Conservation (phyloP, 2,797 vertebrate species). For the Macroramphosus scolopax region DNA sequence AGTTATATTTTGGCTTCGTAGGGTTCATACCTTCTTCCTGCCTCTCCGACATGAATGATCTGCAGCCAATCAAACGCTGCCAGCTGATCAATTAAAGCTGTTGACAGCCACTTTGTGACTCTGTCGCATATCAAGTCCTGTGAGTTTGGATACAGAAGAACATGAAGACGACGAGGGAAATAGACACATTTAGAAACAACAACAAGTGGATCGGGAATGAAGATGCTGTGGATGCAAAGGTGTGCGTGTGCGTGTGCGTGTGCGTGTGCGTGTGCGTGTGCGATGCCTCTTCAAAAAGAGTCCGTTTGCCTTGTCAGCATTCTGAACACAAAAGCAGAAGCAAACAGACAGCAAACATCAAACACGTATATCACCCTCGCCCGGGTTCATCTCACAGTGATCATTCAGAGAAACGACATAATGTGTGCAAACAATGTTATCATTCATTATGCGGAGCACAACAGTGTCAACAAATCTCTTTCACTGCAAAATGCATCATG, state of each 20-base stretch:
- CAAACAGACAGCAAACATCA: constrained; percentile 37
- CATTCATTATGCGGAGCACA: constrained; percentile 47
- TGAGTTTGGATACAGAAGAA: constrained; percentile 9
- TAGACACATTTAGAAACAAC: constrained; percentile 18
- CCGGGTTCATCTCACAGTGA: constrained; percentile 44
- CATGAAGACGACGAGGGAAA: constrained; percentile 20
- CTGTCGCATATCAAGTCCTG: constrained; percentile 18
- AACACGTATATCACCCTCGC: background rate
- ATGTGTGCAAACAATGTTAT: constrained; percentile 55
- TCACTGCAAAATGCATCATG: constrained; percentile 32
- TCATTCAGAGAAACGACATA: constrained; percentile 42
- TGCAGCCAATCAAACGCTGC: constrained; percentile 29
- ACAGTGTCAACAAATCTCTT: constrained; percentile 40
- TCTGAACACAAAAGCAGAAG: constrained; percentile 54
- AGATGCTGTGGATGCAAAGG: constrained; percentile 5
- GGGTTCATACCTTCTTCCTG: constrained; percentile 1
- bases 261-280: constrained; percentile 7
- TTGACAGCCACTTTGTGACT: constrained; percentile 10
- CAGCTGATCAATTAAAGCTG: constrained; percentile 48
- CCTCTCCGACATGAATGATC: constrained; percentile 5
- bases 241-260: constrained; percentile 3
- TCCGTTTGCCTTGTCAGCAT: constrained; percentile 44
- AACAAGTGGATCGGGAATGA: constrained; percentile 22
- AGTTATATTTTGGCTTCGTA: constrained; percentile 20
- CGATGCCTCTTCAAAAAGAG: background rate